Conservation (phyloP, 2,797 vertebrate genomes). For the Catamblyrhynchus diadema region DNA sequence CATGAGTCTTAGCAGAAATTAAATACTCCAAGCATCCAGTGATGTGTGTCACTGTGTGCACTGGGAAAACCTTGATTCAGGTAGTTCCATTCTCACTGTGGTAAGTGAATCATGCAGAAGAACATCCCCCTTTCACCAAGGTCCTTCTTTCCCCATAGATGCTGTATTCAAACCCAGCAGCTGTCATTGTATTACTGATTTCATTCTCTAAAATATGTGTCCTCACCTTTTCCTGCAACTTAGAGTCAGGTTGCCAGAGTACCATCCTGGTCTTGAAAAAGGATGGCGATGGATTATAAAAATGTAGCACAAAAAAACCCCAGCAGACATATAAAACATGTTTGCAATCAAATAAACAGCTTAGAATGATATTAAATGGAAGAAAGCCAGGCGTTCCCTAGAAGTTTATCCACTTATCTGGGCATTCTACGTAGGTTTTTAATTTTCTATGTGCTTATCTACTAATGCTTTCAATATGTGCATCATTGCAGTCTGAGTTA, state of each 20-base stretch:
- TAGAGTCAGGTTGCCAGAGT: background rate
- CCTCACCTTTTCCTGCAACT: background rate
- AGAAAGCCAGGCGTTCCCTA: background rate
- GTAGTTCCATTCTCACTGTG: background rate
- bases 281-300: background rate
- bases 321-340: background rate
- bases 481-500: background rate
- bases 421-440: background rate
- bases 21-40: background rate
- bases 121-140: background rate
- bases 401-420: background rate
- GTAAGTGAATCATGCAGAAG: background rate
- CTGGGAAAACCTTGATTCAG: background rate
- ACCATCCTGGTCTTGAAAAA: background rate
- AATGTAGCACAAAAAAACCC: background rate
- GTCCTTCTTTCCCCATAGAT: background rate
- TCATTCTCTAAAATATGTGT: background rate
- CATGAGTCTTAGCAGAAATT: background rate
- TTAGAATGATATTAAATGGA: background rate
- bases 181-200: background rate
- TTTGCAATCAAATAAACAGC: background rate
- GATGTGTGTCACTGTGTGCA: background rate
- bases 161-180: background rate
- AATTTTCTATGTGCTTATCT: background rate
- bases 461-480: background rate